These are phyloP conservation scores for Antheraea yamamai DNA, from an alignment of 2,888 invertebrate species.

Conservation along the genomic window DNA sequence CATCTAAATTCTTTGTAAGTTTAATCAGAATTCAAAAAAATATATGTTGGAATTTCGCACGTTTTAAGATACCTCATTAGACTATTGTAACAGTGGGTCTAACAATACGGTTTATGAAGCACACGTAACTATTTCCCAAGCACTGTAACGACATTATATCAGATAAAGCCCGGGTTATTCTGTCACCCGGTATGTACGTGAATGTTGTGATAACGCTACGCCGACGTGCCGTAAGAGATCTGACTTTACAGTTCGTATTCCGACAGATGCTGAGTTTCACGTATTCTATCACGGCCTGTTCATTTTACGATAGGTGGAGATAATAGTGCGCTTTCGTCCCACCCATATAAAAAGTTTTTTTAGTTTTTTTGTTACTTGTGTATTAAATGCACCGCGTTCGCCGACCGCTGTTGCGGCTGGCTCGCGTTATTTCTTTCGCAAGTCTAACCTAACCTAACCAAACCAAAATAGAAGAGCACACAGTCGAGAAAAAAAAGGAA, in stretches of 20 bases:
- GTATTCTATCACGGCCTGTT: not conserved
- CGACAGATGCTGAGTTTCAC: not conserved
- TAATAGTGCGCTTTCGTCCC: not conserved
- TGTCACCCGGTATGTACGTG: conserved; percentile 41
- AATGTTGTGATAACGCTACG: conserved; percentile 30
- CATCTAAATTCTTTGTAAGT: not conserved
- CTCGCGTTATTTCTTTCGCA: no score
- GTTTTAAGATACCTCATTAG: not conserved
- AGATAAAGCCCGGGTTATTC: conserved; percentile 43
- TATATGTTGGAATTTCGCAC: not conserved
- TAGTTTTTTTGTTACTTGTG: not conserved
- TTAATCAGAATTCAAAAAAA: not conserved
- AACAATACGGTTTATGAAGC: conserved; percentile 10
- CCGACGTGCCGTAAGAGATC: conserved; percentile 19
- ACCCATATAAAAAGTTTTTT: not conserved
- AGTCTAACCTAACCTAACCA: no score
- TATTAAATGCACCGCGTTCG: no score
- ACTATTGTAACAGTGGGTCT: not conserved
- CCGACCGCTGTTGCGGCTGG: no score
- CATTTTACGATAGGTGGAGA: not conserved
- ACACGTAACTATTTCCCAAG: conserved; percentile 37
- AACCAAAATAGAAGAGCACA: no score
- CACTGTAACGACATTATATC: conserved; percentile 32
- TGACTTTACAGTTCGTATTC: not conserved
- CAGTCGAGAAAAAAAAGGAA: no score